phyloP scores from a whole-genome alignment of 2,888 invertebrate species.

The Sialis fuliginosa region DNA sequence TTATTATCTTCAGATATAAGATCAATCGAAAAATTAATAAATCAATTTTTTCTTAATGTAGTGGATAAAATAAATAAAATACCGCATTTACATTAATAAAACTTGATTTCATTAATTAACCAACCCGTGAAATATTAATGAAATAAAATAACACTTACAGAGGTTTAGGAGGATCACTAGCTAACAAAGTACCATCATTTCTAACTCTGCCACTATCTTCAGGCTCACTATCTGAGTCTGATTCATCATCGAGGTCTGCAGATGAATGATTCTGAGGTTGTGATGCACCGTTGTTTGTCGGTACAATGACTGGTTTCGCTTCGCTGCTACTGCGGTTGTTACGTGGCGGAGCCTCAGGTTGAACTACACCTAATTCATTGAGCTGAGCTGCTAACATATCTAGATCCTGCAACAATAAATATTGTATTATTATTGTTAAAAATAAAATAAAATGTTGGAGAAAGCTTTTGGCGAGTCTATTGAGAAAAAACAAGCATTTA shows the following conservation, averaged over 20 bases:
- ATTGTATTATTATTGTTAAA: background rate
- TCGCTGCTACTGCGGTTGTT: constrained; percentile 29
- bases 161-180: constrained; percentile 93
- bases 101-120: too few relatives aligned
- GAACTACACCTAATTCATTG: constrained; percentile 75
- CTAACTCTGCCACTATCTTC: constrained; percentile 64
- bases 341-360: constrained; percentile 54
- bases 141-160: constrained; percentile 47
- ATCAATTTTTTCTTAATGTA: too few relatives aligned
- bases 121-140: too few relatives aligned
- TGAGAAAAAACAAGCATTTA: too few relatives aligned
- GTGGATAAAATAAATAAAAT: too few relatives aligned
- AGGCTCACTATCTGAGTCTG: constrained; percentile 68
- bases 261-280: constrained; percentile 41
- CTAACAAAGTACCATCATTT: constrained; percentile 87
- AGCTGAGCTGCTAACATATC: constrained; percentile 92
- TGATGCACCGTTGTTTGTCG: constrained; percentile 15
- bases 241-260: constrained; percentile 36
- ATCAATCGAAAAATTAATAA: too few relatives aligned
- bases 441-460: constrained; percentile 1
- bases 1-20: too few relatives aligned
- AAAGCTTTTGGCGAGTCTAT: too few relatives aligned
- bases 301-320: constrained; percentile 15
- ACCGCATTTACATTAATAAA: background rate
- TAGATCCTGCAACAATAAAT: constrained; percentile 56